phyloP scores from a whole-genome alignment of 2,888 invertebrate species.

The Meliscaeva auricollis region DNA sequence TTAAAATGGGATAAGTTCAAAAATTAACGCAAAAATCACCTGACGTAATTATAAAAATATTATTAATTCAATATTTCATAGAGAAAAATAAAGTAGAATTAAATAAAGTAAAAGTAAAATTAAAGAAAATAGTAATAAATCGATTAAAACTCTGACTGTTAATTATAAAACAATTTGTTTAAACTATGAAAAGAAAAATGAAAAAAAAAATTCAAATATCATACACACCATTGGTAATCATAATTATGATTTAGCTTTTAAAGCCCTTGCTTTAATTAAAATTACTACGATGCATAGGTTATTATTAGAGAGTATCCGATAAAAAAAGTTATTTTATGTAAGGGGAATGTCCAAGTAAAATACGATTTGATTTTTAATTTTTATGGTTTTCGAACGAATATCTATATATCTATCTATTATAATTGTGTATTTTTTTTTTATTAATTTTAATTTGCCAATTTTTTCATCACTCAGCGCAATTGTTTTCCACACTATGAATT shows the following conservation, averaged over 20 bases:
- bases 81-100: conserved; percentile 78
- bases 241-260: conserved; percentile 77
- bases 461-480: conserved; percentile 64
- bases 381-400: conserved; percentile 65
- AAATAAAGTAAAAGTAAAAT: conserved; percentile 78
- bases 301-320: conserved; percentile 72
- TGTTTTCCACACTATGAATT: conserved; percentile 59
- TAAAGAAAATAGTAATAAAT: conserved; percentile 77
- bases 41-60: conserved; percentile 79
- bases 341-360: conserved; percentile 78
- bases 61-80: conserved; percentile 77
- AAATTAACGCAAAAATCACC: conserved; percentile 78
- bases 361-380: conserved; percentile 75
- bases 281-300: conserved; percentile 74
- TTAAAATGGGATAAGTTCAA: conserved; percentile 78
- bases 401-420: no score
- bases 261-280: conserved; percentile 75
- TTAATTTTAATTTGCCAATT: conserved; percentile 57
- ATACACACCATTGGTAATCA: conserved; percentile 76
- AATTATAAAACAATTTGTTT: conserved; percentile 84
- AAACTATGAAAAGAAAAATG: conserved; percentile 64
- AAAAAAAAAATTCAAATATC: conserved; percentile 72
- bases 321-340: conserved; percentile 73
- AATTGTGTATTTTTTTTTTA: conserved; percentile 65
- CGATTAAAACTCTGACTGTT: conserved; percentile 83